Evolutionary conservation across 2,113 vertebrate species (phyloP).

Genomic region (Mobula hypostoma): DNA sequence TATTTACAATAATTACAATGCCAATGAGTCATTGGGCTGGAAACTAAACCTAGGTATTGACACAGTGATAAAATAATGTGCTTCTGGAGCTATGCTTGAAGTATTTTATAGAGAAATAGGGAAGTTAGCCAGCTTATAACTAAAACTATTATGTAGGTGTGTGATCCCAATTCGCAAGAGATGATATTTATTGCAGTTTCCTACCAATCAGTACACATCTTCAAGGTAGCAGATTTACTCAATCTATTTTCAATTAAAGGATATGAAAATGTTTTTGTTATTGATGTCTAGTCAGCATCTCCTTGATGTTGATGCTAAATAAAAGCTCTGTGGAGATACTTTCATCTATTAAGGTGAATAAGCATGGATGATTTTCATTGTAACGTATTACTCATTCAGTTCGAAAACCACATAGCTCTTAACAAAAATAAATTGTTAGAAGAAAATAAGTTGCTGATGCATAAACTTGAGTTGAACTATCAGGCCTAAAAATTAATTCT

Average conservation of each 20-base stretch:
- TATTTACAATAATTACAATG: slow-evolving; percentile 24
- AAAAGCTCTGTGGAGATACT: not conserved
- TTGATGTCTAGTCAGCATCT: not conserved
- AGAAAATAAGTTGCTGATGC: not conserved
- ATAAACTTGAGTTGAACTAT: not conserved
- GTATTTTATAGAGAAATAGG: not conserved
- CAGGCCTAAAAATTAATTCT: not conserved
- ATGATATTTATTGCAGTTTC: not conserved
- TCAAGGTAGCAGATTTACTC: not conserved
- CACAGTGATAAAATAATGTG: not conserved
- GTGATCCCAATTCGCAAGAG: not conserved
- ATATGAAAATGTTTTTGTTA: not conserved
- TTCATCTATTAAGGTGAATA: not conserved
- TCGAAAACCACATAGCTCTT: not conserved
- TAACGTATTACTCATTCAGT: not conserved
- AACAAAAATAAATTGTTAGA: not conserved
- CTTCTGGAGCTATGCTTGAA: not conserved
- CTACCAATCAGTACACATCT: too few species aligned
- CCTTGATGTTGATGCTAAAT: not conserved
- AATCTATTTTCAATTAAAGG: not conserved
- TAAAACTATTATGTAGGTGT: not conserved
- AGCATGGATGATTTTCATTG: too few species aligned
- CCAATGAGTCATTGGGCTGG: slow-evolving; percentile 10
- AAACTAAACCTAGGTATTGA: not conserved
- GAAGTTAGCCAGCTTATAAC: not conserved